A percentile compares a stretch with the other conserved stretches of the same genome.
These are phyloP conservation scores for Pangasius sanitwongsei DNA, from an alignment of 2,797 vertebrate species.

Conservation along the genomic window DNA sequence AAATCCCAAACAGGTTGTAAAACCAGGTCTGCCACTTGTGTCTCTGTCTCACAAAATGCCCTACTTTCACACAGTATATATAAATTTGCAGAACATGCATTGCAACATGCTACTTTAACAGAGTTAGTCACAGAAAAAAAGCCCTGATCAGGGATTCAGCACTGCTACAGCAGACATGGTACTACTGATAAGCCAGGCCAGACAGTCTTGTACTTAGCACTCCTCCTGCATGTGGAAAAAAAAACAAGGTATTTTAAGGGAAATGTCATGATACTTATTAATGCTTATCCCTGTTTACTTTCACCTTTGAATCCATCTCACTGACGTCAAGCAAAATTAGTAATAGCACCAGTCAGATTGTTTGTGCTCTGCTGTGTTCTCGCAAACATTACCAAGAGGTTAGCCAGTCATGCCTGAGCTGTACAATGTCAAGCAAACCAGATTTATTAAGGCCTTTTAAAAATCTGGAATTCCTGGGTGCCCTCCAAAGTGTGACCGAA, in stretches of 20 bases:
- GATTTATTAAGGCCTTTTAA: conserved; percentile 48
- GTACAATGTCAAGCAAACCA: conserved; percentile 32
- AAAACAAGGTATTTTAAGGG: not conserved
- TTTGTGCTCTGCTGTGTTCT: conserved; percentile 10
- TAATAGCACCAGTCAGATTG: conserved; percentile 3
- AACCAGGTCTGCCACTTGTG: conserved; percentile 75
- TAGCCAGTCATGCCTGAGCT: conserved; percentile 19
- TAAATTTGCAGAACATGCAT: conserved; percentile 71
- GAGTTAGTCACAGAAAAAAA: not conserved
- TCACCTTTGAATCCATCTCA: not conserved
- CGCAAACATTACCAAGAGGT: not conserved
- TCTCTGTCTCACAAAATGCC: conserved; percentile 63
- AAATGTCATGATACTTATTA: conserved; percentile 2
- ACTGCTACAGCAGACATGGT: not conserved
- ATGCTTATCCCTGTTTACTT: conserved; percentile 23
- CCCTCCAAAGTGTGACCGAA: conserved; percentile 50
- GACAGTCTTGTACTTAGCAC: not conserved
- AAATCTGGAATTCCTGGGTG: conserved; percentile 51
- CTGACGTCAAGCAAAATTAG: conserved; percentile 8
- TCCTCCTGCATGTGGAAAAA: conserved; percentile 2
- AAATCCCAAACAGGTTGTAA: conserved; percentile 84
- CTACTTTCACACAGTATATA: conserved; percentile 64
- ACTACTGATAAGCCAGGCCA: conserved; percentile 30
- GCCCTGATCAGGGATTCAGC: not conserved
- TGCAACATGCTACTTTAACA: conserved; percentile 61